These are phyloP conservation scores for Nymphalis urticae DNA, from an alignment of 2,888 invertebrate species.

Conservation along the genomic window DNA sequence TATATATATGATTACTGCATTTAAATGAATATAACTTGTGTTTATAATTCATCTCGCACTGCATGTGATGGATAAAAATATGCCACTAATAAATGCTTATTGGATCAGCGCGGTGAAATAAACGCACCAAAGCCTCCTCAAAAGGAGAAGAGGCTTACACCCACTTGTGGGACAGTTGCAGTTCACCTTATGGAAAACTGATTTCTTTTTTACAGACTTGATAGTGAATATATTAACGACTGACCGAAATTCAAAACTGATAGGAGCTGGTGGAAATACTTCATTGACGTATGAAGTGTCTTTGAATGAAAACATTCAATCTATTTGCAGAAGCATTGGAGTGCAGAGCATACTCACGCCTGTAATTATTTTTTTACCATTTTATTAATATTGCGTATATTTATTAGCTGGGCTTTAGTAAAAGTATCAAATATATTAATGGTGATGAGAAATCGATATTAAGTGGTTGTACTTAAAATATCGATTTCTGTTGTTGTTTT, in stretches of 20 bases:
- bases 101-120: too few species aligned
- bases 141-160: too few species aligned
- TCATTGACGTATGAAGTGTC: constrained; percentile 3
- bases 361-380: constrained; percentile 19
- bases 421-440: too few species aligned
- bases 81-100: too few species aligned
- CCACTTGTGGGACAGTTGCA: too few species aligned
- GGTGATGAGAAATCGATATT: too few species aligned
- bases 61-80: too few species aligned
- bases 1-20: too few species aligned
- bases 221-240: constrained; percentile 43
- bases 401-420: not conserved
- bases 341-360: constrained; percentile 2
- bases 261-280: not conserved
- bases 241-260: constrained; percentile 43
- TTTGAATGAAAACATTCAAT: constrained; percentile 4
- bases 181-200: not conserved
- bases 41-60: too few species aligned
- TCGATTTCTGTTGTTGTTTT: too few species aligned
- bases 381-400: not conserved
- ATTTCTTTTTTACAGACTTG: constrained; percentile 44
- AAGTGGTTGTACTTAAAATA: too few species aligned
- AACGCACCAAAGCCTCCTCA: too few species aligned
- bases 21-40: not conserved
- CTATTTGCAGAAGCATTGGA: constrained; percentile 13